Evolutionary conservation across 2,888 invertebrate genomes (phyloP).

Genomic region (Oasisia sp.): DNA sequence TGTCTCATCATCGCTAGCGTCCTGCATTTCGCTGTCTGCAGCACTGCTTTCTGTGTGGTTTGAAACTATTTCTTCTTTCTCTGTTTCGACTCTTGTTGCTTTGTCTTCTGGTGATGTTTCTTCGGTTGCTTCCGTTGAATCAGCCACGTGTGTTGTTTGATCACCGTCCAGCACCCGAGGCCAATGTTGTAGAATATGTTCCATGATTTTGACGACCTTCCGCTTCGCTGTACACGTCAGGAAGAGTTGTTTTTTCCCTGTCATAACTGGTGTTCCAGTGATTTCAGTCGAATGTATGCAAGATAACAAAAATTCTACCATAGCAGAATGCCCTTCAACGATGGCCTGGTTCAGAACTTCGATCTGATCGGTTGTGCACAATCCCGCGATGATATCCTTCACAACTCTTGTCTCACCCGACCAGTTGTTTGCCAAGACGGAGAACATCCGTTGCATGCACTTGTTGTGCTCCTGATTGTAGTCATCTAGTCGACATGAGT

Average conservation of each 20-base stretch:
- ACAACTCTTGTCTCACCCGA: background rate
- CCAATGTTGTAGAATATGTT: background rate
- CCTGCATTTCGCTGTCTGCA: no score
- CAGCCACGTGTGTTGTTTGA: background rate
- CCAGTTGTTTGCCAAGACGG: background rate
- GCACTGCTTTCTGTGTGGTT: no score
- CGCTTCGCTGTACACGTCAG: conserved; percentile 1
- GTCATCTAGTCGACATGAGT: background rate
- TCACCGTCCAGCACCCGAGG: background rate
- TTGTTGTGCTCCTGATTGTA: background rate
- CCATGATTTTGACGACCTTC: background rate
- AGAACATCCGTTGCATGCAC: background rate
- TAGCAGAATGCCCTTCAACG: background rate
- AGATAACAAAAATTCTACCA: background rate
- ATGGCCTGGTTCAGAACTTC: background rate
- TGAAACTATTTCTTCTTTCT: background rate
- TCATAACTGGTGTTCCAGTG: background rate
- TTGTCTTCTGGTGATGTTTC: background rate
- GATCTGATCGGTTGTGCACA: background rate
- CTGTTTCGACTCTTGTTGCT: background rate
- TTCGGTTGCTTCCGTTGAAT: background rate
- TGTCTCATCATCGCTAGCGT: background rate
- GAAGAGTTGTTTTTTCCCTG: background rate
- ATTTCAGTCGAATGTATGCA: background rate
- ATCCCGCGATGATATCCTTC: background rate